These are phyloP conservation scores for Spatula versicolor DNA, from an alignment of 2,797 vertebrate species.

Conservation along the genomic window DNA sequence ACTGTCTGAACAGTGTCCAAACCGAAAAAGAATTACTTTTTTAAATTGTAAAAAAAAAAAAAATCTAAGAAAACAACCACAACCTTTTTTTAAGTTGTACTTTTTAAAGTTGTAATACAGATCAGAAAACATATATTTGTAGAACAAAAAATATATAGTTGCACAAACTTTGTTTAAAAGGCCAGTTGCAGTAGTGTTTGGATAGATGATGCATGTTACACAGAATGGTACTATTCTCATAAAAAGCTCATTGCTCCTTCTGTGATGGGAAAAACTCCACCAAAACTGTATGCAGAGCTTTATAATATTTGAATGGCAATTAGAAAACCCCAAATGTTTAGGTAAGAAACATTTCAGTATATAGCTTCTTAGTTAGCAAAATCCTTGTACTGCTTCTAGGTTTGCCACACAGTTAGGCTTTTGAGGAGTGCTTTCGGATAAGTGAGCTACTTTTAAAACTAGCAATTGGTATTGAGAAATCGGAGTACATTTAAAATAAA, in stretches of 20 bases:
- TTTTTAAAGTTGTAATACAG: background rate
- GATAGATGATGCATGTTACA: background rate
- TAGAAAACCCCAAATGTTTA: constrained; percentile 53
- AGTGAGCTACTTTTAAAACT: constrained; percentile 49
- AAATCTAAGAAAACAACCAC: background rate
- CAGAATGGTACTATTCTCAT: background rate
- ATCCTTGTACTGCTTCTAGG: constrained; percentile 16
- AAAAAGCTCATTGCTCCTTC: constrained; percentile 20
- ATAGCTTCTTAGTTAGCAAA: constrained; percentile 47
- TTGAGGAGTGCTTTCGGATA: constrained; percentile 37
- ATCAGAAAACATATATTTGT: background rate
- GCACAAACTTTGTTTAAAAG: background rate
- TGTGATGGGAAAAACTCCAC: constrained; percentile 18
- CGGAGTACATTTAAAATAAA: constrained; percentile 62
- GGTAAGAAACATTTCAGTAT: constrained; percentile 43
- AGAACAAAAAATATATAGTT: background rate
- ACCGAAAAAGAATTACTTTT: background rate
- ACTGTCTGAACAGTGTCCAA: background rate
- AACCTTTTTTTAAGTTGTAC: background rate
- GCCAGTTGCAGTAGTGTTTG: background rate
- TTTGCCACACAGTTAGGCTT: constrained; percentile 44
- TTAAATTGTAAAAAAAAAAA: background rate
- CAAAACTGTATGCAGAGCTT: background rate
- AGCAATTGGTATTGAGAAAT: constrained; percentile 42
- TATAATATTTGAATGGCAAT: constrained; percentile 39